A percentile compares a stretch with the other conserved stretches of the same genome.
These are phyloP conservation scores for Rhopalosiphum nymphaeae DNA, from an alignment of 2,888 invertebrate genomes.

Conservation along the genomic window DNA sequence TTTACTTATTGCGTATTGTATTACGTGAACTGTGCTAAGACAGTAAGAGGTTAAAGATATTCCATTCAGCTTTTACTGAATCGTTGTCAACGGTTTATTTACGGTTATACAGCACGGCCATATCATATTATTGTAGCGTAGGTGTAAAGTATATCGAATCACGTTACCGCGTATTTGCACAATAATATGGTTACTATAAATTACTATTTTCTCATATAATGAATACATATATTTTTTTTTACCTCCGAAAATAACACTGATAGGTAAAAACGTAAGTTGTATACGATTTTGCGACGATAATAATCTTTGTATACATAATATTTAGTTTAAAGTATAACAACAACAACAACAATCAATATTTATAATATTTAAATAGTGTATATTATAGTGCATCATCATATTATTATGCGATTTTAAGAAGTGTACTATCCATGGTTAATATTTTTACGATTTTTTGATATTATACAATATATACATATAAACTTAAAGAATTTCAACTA, in stretches of 20 bases:
- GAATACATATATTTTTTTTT: neutral
- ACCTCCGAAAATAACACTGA: neutral
- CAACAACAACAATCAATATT: too few species aligned
- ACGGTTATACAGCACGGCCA: neutral
- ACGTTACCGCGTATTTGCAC: neutral
- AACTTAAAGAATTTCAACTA: too few species aligned
- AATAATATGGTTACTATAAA: neutral
- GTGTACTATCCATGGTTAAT: too few species aligned
- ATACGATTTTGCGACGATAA: too few species aligned
- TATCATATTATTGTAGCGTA: neutral
- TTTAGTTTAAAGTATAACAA: too few species aligned
- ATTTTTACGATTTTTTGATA: too few species aligned
- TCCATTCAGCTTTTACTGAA: neutral
- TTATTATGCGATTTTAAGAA: too few species aligned
- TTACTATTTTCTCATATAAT: neutral
- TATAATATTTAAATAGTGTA: too few species aligned
- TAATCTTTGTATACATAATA: too few species aligned
- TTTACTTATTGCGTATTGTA: neutral
- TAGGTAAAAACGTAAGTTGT: too few species aligned
- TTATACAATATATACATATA: too few species aligned
- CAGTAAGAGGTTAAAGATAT: neutral
- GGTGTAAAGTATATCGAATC: neutral
- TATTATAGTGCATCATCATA: too few species aligned
- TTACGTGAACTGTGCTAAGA: neutral
- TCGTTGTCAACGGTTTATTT: neutral